phyloP scores from a whole-genome alignment of 2,888 invertebrate genomes.

The Ectobius pallidus region DNA sequence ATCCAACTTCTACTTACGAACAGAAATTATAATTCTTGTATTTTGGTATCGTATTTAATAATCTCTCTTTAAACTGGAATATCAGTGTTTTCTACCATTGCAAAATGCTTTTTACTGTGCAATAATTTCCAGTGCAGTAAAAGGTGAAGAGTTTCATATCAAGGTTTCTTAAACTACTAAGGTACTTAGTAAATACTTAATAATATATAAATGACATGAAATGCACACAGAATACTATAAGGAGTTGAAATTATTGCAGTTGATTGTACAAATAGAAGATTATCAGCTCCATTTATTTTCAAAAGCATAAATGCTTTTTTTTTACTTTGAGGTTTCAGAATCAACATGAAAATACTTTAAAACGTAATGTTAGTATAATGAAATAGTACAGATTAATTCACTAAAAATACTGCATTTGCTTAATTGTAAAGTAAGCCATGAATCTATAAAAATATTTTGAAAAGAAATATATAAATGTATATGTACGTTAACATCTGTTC shows the following conservation, averaged over 20 bases:
- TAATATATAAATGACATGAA: background rate
- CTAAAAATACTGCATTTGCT: background rate
- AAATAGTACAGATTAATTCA: background rate
- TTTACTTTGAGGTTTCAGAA: background rate
- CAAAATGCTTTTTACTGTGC: background rate
- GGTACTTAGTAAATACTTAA: constrained; percentile 13
- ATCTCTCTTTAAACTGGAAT: background rate
- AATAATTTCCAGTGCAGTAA: background rate
- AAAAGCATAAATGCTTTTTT: background rate
- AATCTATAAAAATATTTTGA: constrained; percentile 6
- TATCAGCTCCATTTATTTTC: too few species aligned
- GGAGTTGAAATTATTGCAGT: constrained; percentile 1
- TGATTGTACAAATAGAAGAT: background rate
- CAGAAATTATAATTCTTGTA: constrained; percentile 8
- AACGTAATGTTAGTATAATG: background rate
- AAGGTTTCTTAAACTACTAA: background rate
- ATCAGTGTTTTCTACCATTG: background rate
- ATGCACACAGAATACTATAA: background rate
- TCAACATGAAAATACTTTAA: too few species aligned
- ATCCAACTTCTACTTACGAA: background rate
- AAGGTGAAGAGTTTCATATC: background rate
- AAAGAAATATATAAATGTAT: background rate
- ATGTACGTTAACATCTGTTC: background rate
- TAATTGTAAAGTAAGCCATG: background rate
- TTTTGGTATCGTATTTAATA: constrained; percentile 19